phyloP scores from a whole-genome alignment of 1,140 invertebrate species.

The Solenopsis fugax region DNA sequence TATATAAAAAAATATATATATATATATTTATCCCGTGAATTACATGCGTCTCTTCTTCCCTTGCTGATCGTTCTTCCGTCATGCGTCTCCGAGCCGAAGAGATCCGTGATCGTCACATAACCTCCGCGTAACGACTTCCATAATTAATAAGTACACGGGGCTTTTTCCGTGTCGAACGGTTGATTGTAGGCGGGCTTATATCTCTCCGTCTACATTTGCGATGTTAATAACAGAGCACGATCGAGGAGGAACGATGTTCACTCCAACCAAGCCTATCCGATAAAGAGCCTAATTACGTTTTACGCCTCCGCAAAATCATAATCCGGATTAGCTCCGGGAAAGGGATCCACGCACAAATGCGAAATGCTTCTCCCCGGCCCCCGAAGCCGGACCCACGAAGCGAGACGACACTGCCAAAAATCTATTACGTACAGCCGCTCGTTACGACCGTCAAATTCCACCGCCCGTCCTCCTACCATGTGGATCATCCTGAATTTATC shows the following conservation, averaged over 20 bases:
- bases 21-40: constrained; percentile 47
- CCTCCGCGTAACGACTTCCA: constrained; percentile 37
- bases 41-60: constrained; percentile 34
- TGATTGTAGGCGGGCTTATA: constrained; percentile 7
- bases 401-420: constrained; percentile 70
- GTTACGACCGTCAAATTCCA: background rate
- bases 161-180: background rate
- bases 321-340: constrained; percentile 15
- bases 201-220: constrained; percentile 2
- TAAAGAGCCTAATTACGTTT: constrained; percentile 55
- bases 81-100: constrained; percentile 37
- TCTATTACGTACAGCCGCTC: constrained; percentile 43
- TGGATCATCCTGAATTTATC: constrained; percentile 38
- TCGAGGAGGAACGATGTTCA: constrained; percentile 20
- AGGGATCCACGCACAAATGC: constrained; percentile 27
- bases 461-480: no score
- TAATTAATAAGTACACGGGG: constrained; percentile 10
- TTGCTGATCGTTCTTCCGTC: constrained; percentile 48
- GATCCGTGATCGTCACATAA: constrained; percentile 25
- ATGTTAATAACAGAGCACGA: constrained; percentile 16
- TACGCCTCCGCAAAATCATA: constrained; percentile 8
- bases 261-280: constrained; percentile 43
- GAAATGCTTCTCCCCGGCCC: constrained; percentile 18
- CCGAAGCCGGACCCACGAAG: background rate
- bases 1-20: no score